phyloP scores from a whole-genome alignment of 2,888 invertebrate genomes.

The Caenorhabditis auriculariae region DNA sequence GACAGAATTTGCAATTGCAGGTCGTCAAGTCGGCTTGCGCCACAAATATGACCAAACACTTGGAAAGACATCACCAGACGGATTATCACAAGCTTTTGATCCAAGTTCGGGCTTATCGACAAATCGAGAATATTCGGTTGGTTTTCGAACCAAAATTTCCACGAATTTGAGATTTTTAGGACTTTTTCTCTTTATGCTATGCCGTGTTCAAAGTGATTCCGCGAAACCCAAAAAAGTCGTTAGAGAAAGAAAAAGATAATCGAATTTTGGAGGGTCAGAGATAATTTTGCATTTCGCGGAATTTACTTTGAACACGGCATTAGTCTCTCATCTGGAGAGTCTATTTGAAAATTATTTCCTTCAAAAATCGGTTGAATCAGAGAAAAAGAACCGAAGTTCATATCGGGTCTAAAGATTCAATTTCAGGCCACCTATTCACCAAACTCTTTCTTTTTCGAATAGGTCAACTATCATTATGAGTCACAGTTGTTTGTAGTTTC shows the following conservation, averaged over 20 bases:
- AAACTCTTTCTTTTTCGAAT: no score
- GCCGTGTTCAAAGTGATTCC: no score
- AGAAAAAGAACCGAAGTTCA: neutral
- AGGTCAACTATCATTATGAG: no score
- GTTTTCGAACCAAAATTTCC: neutral
- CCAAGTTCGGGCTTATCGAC: conserved; percentile 16
- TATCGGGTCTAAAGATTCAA: neutral
- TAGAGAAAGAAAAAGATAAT: no score
- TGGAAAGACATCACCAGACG: conserved; percentile 44
- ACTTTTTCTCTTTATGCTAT: neutral
- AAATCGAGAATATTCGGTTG: neutral
- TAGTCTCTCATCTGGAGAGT: no score
- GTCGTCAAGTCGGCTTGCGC: conserved; percentile 49
- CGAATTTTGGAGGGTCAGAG: no score
- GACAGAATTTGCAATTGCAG: conserved; percentile 13
- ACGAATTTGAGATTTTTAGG: neutral
- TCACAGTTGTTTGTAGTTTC: no score
- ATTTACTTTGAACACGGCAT: no score
- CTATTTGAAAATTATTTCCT: no score
- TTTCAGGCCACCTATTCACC: no score
- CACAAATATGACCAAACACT: conserved; percentile 53
- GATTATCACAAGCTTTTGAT: conserved; percentile 37
- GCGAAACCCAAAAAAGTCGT: no score
- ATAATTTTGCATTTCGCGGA: no score
- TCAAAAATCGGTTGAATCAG: neutral